Percentiles rank a stretch among this genome's conserved stretches.
These are phyloP conservation scores for Lepeophtheirus nordmannii DNA, from an alignment of 2,888 invertebrate genomes.

Conservation along the genomic window DNA sequence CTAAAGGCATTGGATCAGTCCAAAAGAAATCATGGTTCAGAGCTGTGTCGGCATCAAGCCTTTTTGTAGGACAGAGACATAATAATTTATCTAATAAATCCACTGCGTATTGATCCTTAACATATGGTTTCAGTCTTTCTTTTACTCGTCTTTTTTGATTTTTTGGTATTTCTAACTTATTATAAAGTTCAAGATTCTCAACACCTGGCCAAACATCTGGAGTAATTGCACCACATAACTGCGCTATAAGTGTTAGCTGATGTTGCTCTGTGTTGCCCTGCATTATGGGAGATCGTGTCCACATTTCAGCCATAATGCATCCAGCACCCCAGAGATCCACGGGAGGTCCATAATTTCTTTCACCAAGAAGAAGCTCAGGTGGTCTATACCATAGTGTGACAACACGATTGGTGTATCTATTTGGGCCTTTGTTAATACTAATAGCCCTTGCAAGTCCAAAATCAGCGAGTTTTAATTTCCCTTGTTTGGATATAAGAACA, in stretches of 20 bases:
- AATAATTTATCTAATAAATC: constrained; percentile 81
- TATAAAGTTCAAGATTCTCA: constrained; percentile 69
- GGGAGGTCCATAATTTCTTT: constrained; percentile 86
- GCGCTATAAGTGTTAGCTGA: constrained; percentile 82
- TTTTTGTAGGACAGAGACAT: constrained; percentile 74
- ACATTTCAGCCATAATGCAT: constrained; percentile 99
- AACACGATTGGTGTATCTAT: constrained; percentile 89
- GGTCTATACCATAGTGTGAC: constrained; percentile 89
- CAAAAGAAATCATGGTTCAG: constrained; percentile 97
- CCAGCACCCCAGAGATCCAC: constrained; percentile 86
- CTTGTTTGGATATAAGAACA: constrained; percentile 87
- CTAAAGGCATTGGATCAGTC: constrained; percentile 78
- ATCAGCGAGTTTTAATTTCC: constrained; percentile 84
- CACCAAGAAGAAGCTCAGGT: constrained; percentile 54
- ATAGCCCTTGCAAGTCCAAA: constrained; percentile 92
- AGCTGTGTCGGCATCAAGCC: constrained; percentile 75
- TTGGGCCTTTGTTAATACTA: constrained; percentile 67
- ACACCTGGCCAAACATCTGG: constrained; percentile 87
- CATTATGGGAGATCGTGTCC: constrained; percentile 77
- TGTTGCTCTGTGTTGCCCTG: constrained; percentile 87
- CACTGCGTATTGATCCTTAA: constrained; percentile 78
- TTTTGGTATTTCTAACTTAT: constrained; percentile 69
- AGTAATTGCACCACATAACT: constrained; percentile 87
- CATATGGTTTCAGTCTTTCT: constrained; percentile 69
- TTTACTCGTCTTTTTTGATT: constrained; percentile 59